phyloP scores from a whole-genome alignment of 2,888 invertebrate species.

The Meliscaeva auricollis region DNA sequence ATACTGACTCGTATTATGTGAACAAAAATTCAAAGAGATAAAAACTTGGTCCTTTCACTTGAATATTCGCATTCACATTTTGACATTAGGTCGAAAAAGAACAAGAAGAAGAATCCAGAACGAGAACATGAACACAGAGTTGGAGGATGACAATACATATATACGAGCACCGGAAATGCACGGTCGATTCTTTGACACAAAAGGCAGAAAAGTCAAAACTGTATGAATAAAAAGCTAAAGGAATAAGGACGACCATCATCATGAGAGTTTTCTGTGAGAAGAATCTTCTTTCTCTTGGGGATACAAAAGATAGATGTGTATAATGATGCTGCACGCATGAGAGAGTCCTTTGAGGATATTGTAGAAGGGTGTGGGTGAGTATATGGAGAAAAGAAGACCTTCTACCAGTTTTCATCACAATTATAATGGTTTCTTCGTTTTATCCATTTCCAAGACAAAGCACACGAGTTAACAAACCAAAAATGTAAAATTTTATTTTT shows the following conservation, averaged over 20 bases:
- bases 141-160: slow-evolving; percentile 12
- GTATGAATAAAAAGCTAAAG: slow-evolving; percentile 40
- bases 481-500: slow-evolving; percentile 74
- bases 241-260: slow-evolving; percentile 17
- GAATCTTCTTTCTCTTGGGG: slow-evolving; percentile 74
- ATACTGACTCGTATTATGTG: slow-evolving; percentile 15
- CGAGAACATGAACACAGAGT: slow-evolving; percentile 20
- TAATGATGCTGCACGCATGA: slow-evolving; percentile 84
- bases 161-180: slow-evolving; percentile 77
- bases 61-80: slow-evolving; percentile 32
- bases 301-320: slow-evolving; percentile 77
- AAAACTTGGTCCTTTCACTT: slow-evolving; percentile 68
- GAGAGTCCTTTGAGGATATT: slow-evolving; percentile 80
- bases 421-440: slow-evolving; percentile 58
- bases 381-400: slow-evolving; percentile 35
- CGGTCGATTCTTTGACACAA: slow-evolving; percentile 78
- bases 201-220: slow-evolving; percentile 72
- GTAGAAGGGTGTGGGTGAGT: slow-evolving; percentile 4
- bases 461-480: slow-evolving; percentile 77
- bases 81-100: slow-evolving; percentile 61
- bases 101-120: slow-evolving; percentile 49
- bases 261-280: slow-evolving; percentile 46
- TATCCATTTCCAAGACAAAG: slow-evolving; percentile 70
- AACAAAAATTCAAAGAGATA: slow-evolving; percentile 58
- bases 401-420: slow-evolving; percentile 62